phyloP scores from a whole-genome alignment of 2,113 vertebrate genomes.

The Pitta sordida region DNA sequence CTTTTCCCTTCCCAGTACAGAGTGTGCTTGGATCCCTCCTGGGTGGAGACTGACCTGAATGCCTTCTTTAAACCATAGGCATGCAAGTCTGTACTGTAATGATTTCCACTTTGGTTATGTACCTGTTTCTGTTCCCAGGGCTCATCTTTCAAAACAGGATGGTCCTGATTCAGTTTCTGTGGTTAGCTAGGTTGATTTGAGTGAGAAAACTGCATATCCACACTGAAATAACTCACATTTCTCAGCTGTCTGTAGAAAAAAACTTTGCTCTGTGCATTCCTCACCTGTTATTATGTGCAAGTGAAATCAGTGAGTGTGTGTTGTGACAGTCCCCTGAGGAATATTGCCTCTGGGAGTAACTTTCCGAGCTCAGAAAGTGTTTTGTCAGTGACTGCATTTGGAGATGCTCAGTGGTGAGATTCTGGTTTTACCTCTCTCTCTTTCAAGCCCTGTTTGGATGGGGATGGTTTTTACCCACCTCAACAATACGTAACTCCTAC shows the following conservation, averaged over 20 bases:
- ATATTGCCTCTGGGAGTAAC: background rate
- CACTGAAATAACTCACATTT: background rate
- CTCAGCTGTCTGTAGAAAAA: background rate
- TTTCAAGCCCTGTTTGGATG: background rate
- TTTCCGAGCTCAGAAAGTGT: background rate
- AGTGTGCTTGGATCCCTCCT: conserved; percentile 38
- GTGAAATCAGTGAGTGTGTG: background rate
- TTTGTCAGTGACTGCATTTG: background rate
- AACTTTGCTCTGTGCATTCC: background rate
- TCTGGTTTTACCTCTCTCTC: background rate
- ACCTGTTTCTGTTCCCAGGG: conserved; percentile 42
- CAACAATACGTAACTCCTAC: background rate
- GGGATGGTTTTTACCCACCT: background rate
- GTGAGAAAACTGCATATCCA: background rate
- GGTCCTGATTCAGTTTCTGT: background rate
- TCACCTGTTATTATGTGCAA: background rate
- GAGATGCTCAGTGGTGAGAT: background rate
- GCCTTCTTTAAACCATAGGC: background rate
- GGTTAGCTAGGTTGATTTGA: background rate
- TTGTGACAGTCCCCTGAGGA: background rate
- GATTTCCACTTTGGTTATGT: conserved; percentile 48
- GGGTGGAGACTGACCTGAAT: conserved; percentile 62
- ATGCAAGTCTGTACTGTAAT: conserved; percentile 6
- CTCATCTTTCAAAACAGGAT: conserved; percentile 8
- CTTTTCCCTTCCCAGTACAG: conserved; percentile 53